Evolutionary conservation across 2,888 invertebrate genomes (phyloP).

Genomic region (Steromphala cineraria): DNA sequence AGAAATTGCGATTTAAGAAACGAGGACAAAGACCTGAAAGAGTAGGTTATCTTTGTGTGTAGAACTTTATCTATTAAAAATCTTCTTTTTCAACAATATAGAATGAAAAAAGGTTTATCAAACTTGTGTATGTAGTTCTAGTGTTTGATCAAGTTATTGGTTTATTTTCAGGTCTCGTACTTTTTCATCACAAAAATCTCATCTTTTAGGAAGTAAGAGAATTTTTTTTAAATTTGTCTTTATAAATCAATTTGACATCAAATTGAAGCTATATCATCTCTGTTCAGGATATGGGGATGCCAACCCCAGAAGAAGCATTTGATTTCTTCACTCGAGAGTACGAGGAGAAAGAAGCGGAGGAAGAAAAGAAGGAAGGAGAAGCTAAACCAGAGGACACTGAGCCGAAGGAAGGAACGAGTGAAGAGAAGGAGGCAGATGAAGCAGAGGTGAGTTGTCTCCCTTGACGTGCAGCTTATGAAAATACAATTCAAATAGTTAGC

Average conservation of each 20-base stretch:
- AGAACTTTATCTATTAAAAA: no score
- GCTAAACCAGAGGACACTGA: slow-evolving; percentile 36
- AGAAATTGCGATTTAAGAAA: neutral
- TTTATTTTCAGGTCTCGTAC: no score
- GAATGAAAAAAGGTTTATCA: no score
- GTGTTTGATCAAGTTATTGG: no score
- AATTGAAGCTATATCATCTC: no score
- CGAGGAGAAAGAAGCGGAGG: slow-evolving; percentile 65
- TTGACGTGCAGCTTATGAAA: neutral
- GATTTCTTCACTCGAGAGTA: slow-evolving; percentile 77
- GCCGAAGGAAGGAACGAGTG: slow-evolving; percentile 42
- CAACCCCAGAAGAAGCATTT: slow-evolving; percentile 72
- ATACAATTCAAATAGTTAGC: no score
- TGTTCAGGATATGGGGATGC: slow-evolving; percentile 55
- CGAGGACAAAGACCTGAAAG: neutral
- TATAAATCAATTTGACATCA: no score
- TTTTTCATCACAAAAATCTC: no score
- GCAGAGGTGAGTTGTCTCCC: slow-evolving; percentile 29
- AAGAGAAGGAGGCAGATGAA: slow-evolving; percentile 43
- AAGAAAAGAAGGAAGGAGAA: slow-evolving; percentile 48
- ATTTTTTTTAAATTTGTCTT: no score
- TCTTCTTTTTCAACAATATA: no score
- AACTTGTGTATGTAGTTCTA: no score
- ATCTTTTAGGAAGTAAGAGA: no score
- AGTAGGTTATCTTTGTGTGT: neutral